A percentile compares a stretch with the other conserved stretches of the same genome.
phyloP scores from a whole-genome alignment of 2,888 invertebrate species.

The Dione vanillae region DNA sequence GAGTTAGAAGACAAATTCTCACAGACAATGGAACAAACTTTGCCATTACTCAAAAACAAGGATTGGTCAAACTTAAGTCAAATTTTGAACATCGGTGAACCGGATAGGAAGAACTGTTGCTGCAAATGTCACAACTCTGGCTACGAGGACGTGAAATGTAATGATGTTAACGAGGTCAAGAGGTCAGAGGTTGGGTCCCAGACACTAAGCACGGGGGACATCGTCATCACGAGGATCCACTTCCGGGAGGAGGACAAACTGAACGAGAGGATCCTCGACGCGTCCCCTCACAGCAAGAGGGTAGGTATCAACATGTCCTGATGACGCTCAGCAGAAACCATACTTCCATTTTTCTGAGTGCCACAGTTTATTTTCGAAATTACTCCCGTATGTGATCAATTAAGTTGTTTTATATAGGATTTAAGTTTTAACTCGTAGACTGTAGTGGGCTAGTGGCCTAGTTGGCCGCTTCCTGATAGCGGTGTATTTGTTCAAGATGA shows the following conservation, averaged over 20 bases:
- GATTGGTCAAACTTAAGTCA: slow-evolving; percentile 82
- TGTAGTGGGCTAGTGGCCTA: slow-evolving; percentile 50
- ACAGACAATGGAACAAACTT: slow-evolving; percentile 81
- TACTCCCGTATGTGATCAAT: slow-evolving; percentile 72
- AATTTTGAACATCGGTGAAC: slow-evolving; percentile 76
- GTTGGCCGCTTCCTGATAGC: slow-evolving; percentile 63
- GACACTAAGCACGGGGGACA: slow-evolving; percentile 95
- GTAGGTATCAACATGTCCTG: slow-evolving; percentile 77
- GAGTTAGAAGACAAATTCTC: slow-evolving; percentile 82
- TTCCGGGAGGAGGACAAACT: slow-evolving; percentile 80
- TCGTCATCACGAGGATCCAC: slow-evolving; percentile 93
- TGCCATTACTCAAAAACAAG: slow-evolving; percentile 81
- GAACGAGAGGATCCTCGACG: slow-evolving; percentile 77
- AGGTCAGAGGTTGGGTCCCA: slow-evolving; percentile 88
- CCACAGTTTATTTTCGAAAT: slow-evolving; percentile 72
- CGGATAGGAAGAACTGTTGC: slow-evolving; percentile 77
- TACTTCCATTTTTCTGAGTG: slow-evolving; percentile 75
- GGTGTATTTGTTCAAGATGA: slow-evolving; percentile 71
- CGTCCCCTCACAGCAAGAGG: slow-evolving; percentile 74
- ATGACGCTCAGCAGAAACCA: slow-evolving; percentile 63
- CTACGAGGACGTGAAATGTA: slow-evolving; percentile 71
- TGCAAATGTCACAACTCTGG: slow-evolving; percentile 84
- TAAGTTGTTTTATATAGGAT: slow-evolving; percentile 62
- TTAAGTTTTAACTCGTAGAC: slow-evolving; percentile 55
- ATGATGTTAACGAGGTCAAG: slow-evolving; percentile 77